phyloP scores from a whole-genome alignment of 2,113 vertebrate species.

The Illadopsis cleaveri region DNA sequence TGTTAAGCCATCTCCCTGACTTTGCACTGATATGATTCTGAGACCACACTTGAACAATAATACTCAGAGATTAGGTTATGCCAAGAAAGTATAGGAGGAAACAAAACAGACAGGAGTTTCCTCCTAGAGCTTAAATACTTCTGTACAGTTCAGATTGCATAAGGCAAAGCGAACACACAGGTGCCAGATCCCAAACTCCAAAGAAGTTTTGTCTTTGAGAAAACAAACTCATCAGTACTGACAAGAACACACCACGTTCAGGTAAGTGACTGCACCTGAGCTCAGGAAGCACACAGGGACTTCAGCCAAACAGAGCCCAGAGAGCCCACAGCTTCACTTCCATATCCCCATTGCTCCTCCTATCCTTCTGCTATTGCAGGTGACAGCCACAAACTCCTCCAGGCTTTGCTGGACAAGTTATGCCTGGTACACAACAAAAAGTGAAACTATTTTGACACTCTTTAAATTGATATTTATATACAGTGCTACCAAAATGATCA shows the following conservation, averaged over 20 bases:
- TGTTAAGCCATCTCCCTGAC: neutral
- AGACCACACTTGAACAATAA: neutral
- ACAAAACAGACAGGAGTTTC: neutral
- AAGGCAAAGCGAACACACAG: neutral
- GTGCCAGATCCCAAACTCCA: neutral
- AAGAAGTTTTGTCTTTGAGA: neutral
- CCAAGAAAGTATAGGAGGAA: neutral
- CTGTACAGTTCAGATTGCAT: neutral
- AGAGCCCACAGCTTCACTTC: neutral
- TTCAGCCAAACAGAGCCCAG: neutral
- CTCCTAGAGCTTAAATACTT: neutral
- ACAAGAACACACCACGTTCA: neutral
- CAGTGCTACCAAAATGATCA: neutral
- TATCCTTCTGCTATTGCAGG: neutral
- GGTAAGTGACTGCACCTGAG: neutral
- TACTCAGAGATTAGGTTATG: neutral
- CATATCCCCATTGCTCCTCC: neutral
- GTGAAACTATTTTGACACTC: neutral
- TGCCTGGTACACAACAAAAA: neutral
- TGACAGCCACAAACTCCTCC: neutral
- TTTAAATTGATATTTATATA: neutral
- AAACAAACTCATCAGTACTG: neutral
- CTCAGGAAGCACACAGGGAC: neutral
- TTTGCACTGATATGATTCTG: neutral
- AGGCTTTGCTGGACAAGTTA: neutral